A percentile compares a stretch with the other conserved stretches of the same genome.
Evolutionary conservation across 30 jellyfish, hydroid and myxozoan species (phyloP).

Genomic region (Cassiopea andromeda): DNA sequence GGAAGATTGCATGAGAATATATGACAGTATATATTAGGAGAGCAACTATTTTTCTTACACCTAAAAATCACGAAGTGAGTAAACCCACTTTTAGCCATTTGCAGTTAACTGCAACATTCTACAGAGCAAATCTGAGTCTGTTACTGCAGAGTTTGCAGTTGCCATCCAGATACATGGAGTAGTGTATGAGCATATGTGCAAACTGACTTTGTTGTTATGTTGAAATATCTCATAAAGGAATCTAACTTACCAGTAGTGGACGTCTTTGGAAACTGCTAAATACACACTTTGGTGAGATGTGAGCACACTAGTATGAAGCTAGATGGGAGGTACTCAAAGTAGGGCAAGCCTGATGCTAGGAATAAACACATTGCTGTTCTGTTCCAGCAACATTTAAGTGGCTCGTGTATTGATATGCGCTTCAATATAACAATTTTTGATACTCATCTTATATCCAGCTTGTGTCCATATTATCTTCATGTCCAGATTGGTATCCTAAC

Average conservation of each 20-base stretch:
- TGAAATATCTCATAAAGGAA: not conserved
- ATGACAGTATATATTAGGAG: not conserved
- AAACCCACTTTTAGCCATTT: not conserved
- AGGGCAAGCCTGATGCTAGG: too few relatives aligned
- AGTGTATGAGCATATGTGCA: not conserved
- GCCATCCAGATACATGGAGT: not conserved
- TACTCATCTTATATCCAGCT: not conserved
- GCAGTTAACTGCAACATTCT: not conserved
- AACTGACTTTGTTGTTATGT: not conserved
- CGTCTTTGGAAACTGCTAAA: not conserved
- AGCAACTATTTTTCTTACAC: not conserved
- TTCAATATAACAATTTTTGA: too few relatives aligned
- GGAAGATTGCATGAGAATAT: not conserved
- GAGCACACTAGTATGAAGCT: not conserved
- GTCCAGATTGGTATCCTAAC: not conserved
- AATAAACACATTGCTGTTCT: too few relatives aligned
- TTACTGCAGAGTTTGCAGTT: not conserved
- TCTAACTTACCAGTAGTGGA: not conserved
- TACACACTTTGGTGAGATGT: not conserved
- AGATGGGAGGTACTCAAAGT: too few relatives aligned
- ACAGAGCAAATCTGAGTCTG: not conserved
- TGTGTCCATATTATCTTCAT: not conserved
- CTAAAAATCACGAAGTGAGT: not conserved
- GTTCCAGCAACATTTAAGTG: too few relatives aligned
- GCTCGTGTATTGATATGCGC: too few relatives aligned